Evolutionary conservation across 2,113 vertebrate genomes (phyloP).

Genomic region (rabbit (Oryctolagus cuniculus)): DNA sequence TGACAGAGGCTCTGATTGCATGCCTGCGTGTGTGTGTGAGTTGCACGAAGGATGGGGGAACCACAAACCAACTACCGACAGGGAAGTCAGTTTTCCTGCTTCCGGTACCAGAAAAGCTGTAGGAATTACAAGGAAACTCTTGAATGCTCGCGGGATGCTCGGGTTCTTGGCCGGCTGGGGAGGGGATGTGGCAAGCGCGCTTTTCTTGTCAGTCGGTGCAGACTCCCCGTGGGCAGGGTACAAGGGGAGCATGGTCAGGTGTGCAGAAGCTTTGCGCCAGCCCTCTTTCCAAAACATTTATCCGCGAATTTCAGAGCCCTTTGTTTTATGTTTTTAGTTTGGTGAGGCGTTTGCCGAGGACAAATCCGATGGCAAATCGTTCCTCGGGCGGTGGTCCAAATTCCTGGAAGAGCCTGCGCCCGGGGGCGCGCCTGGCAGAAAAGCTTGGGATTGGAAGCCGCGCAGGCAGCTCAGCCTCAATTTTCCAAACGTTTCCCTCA

Average conservation of each 20-base stretch:
- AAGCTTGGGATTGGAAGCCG: not conserved
- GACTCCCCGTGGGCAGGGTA: not conserved
- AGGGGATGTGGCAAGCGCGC: not conserved
- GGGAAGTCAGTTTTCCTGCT: not conserved
- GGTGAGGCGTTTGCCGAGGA: constrained; percentile 32
- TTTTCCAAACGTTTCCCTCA: not conserved
- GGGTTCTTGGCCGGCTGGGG: not conserved
- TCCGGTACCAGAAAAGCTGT: not conserved
- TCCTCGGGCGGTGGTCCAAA: not conserved
- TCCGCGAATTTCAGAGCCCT: not conserved
- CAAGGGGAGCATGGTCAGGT: not conserved
- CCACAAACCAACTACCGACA: not conserved
- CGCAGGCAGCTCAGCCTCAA: not conserved
- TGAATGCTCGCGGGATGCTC: not conserved
- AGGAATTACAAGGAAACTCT: not conserved
- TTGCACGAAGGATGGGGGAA: not conserved
- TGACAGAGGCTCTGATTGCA: not conserved
- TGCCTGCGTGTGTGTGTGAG: not conserved
- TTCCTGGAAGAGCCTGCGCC: not conserved
- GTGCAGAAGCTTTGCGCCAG: not conserved
- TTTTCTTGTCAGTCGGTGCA: not conserved
- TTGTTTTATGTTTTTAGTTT: not conserved
- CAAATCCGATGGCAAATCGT: constrained; percentile 11
- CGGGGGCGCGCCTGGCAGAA: not conserved
- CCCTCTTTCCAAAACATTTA: not conserved